Conservation (phyloP, 2,888 invertebrate genomes). For the Corythucha ciliata region DNA sequence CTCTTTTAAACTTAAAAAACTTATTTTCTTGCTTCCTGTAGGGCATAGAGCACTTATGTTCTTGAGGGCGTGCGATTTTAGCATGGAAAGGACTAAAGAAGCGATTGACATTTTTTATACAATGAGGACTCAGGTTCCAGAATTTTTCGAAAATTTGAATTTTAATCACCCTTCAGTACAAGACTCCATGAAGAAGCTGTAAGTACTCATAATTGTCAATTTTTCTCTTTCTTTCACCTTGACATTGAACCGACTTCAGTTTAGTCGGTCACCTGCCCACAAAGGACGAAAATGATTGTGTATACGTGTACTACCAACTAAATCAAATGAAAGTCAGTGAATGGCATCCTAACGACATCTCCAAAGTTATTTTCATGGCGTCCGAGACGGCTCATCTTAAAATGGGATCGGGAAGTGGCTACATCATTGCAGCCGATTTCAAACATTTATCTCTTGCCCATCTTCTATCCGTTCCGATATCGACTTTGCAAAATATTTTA, state of each 20-base stretch:
- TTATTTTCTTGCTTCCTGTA: constrained; percentile 22
- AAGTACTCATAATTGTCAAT: background rate
- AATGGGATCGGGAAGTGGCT: constrained; percentile 33
- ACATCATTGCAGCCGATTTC: constrained; percentile 31
- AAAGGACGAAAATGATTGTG: constrained; percentile 28
- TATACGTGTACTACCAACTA: constrained; percentile 10
- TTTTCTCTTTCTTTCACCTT: background rate
- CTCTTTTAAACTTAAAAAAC: background rate
- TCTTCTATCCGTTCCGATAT: background rate
- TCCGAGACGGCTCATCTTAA: constrained; percentile 33
- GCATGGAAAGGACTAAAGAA: constrained; percentile 33
- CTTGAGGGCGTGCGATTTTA: constrained; percentile 32
- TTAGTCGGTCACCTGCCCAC: no score
- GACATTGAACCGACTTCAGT: no score
- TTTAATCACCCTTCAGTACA: constrained; percentile 5
- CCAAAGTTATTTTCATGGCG: constrained; percentile 32
- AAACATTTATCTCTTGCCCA: constrained; percentile 26
- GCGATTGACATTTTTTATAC: constrained; percentile 33
- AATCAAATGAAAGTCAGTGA: constrained; percentile 19
- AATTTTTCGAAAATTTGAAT: constrained; percentile 32
- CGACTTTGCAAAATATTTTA: background rate
- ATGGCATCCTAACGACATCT: constrained; percentile 23
- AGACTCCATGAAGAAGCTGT: constrained; percentile 10
- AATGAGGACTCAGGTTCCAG: constrained; percentile 32
- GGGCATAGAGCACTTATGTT: constrained; percentile 34